phyloP scores from a whole-genome alignment of 1,140 invertebrate species.

The Megalonaias nervosa region DNA sequence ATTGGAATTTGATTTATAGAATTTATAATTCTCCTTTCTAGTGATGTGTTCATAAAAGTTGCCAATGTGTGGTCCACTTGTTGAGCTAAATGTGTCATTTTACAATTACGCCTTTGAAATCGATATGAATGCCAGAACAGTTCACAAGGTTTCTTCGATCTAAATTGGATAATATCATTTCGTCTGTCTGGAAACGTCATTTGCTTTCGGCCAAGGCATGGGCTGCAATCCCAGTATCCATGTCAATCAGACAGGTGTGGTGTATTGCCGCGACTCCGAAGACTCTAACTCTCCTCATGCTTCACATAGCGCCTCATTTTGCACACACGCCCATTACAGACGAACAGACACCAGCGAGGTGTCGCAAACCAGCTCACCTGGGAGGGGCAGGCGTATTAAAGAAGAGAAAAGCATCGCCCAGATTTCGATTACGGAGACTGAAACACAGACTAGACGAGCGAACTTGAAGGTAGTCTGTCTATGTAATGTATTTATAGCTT shows the following conservation, averaged over 20 bases:
- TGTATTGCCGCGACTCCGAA: constrained; percentile 67
- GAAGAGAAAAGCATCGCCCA: background rate
- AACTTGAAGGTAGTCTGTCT: constrained; percentile 28
- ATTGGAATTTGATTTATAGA: too few species aligned
- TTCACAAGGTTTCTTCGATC: too few species aligned
- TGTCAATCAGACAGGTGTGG: constrained; percentile 66
- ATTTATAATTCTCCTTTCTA: too few species aligned
- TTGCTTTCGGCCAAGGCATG: constrained; percentile 43
- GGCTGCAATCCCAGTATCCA: constrained; percentile 69
- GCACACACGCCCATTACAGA: constrained; percentile 37
- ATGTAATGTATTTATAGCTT: too few species aligned
- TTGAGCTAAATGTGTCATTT: too few species aligned
- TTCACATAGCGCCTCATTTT: constrained; percentile 46
- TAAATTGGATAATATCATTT: too few species aligned
- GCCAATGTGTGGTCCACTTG: too few species aligned
- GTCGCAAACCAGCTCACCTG: constrained; percentile 7
- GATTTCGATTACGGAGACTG: constrained; percentile 6
- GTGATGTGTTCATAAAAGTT: too few species aligned
- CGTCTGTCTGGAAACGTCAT: too few species aligned
- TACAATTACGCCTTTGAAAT: too few species aligned
- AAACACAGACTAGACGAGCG: constrained; percentile 19
- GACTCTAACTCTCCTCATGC: constrained; percentile 60
- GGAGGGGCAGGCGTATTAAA: constrained; percentile 4
- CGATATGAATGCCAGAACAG: too few species aligned
- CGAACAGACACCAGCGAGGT: constrained; percentile 33